Conservation (phyloP, 2,888 invertebrate species). For the Limnephilus auricula region DNA sequence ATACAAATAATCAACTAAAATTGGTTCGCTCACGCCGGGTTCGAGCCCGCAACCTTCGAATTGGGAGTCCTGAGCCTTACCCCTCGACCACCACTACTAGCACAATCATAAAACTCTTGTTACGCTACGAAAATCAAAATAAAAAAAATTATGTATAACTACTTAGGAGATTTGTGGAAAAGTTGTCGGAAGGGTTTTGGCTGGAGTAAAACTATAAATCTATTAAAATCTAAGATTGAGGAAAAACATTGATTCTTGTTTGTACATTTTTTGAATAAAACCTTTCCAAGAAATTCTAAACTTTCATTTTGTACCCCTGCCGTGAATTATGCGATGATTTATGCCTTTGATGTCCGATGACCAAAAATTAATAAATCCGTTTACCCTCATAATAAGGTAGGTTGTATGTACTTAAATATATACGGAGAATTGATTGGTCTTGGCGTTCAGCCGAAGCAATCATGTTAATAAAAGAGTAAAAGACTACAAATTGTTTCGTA, state of each 20-base stretch:
- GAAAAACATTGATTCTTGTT: not conserved
- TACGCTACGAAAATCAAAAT: too few relatives aligned
- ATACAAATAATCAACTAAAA: too few relatives aligned
- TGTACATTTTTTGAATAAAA: not conserved
- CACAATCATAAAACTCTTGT: too few relatives aligned
- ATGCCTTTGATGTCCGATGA: not conserved
- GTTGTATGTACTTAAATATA: not conserved
- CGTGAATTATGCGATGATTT: not conserved
- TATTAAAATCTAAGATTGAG: not conserved
- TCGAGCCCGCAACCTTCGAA: too few relatives aligned
- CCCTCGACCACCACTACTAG: too few relatives aligned
- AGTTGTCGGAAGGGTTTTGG: not conserved
- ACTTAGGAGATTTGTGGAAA: not conserved
- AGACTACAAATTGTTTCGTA: conserved; percentile 52
- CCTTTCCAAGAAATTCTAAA: not conserved
- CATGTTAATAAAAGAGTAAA: conserved; percentile 55
- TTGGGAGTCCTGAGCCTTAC: too few relatives aligned
- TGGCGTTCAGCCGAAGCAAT: conserved; percentile 19
- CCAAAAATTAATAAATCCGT: not conserved
- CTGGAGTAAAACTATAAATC: not conserved
- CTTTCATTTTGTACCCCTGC: not conserved
- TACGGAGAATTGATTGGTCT: conserved; percentile 8
- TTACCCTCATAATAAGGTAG: conserved; percentile 18
- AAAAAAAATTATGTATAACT: too few relatives aligned
- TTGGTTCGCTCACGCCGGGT: too few relatives aligned